A percentile compares a stretch with the other conserved stretches of the same genome.
Conservation (phyloP, 2,113 vertebrate genomes). For the Microtus oregoni region DNA sequence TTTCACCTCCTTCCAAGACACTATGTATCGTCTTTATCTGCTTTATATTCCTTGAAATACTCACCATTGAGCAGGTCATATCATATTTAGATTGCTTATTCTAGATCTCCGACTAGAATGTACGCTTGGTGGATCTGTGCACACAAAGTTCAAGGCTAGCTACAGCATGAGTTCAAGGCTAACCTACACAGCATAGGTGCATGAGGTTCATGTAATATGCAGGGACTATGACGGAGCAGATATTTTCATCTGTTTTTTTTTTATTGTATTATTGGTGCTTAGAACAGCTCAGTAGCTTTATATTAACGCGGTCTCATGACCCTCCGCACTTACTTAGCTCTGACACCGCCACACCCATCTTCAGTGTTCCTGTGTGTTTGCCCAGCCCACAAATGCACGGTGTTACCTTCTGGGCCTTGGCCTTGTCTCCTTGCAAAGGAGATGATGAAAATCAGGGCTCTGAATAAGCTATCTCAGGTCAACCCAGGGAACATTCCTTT, state of each 20-base stretch:
- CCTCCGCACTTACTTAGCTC: background rate
- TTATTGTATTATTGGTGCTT: background rate
- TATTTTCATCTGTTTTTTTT: background rate
- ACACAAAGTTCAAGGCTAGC: background rate
- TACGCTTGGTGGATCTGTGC: background rate
- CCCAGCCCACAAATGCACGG: background rate
- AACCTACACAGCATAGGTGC: background rate
- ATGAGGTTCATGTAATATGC: background rate
- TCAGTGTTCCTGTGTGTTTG: slow-evolving; percentile 28
- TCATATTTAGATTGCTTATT: slow-evolving; percentile 25
- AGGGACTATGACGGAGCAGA: background rate
- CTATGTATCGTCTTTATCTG: background rate
- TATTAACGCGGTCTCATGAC: background rate
- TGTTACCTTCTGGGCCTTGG: slow-evolving; percentile 39
- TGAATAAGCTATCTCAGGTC: background rate
- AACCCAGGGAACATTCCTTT: background rate
- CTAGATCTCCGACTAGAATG: background rate
- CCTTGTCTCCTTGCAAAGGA: slow-evolving; percentile 43
- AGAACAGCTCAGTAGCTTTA: slow-evolving; percentile 9
- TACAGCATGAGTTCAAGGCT: background rate
- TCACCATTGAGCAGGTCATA: background rate
- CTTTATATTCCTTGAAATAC: slow-evolving; percentile 1
- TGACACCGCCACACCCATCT: background rate
- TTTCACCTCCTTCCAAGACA: background rate
- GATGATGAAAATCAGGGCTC: slow-evolving; percentile 47